phyloP scores from a whole-genome alignment of 2,797 vertebrate species.

The Acipenser transmontanus region DNA sequence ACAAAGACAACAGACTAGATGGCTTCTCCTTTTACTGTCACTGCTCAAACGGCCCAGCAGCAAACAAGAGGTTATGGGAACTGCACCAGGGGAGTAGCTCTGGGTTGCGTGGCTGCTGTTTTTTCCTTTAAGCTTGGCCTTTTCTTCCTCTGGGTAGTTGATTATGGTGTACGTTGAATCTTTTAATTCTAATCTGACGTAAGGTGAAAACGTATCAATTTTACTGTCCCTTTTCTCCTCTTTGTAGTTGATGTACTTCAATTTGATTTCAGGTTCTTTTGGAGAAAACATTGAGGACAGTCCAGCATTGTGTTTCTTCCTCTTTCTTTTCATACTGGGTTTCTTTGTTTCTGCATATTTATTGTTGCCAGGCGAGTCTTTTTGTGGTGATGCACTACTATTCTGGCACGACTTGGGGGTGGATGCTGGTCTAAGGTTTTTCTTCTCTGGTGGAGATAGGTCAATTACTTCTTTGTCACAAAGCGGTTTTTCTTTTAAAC shows the following conservation, averaged over 20 bases:
- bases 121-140: slow-evolving; percentile 31
- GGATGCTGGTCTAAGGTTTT: slow-evolving; percentile 11
- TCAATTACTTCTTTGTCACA: slow-evolving; percentile 15
- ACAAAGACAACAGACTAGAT: slow-evolving; percentile 63
- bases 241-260: slow-evolving; percentile 57
- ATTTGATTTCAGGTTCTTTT: slow-evolving; percentile 63
- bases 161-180: slow-evolving; percentile 47
- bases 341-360: slow-evolving; percentile 18
- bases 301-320: slow-evolving; percentile 16
- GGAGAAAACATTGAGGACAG: slow-evolving; percentile 50
- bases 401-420: slow-evolving; percentile 40
- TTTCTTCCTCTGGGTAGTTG: slow-evolving; percentile 57
- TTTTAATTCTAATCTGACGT: slow-evolving; percentile 41
- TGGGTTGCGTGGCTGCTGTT: slow-evolving; percentile 29
- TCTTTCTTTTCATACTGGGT: slow-evolving; percentile 34
- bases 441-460: slow-evolving; percentile 19
- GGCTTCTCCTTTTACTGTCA: slow-evolving; percentile 35
- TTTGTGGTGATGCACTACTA: slow-evolving; percentile 30
- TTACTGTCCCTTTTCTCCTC: slow-evolving; percentile 52
- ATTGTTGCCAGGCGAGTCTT: slow-evolving; percentile 21
- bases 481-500: slow-evolving; percentile 18
- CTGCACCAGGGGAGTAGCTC: slow-evolving; percentile 34
- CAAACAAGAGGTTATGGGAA: slow-evolving; percentile 59
- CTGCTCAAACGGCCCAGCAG: slow-evolving; percentile 44
- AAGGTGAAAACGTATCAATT: slow-evolving; percentile 52